Percentiles rank a stretch among this genome's conserved stretches.
Conservation (phyloP, 2,888 invertebrate species). For the Thelaira solivaga region DNA sequence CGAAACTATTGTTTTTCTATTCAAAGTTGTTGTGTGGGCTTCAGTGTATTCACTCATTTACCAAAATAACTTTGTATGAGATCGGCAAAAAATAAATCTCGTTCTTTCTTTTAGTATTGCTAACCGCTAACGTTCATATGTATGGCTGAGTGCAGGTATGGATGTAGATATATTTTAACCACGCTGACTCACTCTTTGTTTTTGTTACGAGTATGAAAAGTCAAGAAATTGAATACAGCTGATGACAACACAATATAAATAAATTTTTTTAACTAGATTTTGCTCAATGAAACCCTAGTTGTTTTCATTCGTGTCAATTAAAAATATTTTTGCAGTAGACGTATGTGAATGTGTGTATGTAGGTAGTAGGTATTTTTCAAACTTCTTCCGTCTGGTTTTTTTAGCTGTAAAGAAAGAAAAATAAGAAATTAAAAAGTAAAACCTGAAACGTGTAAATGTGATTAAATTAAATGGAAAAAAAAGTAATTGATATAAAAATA, state of each 20-base stretch:
- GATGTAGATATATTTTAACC: conserved; percentile 28
- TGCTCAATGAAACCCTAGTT: not conserved
- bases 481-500: no score
- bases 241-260: conserved; percentile 21
- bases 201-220: conserved; percentile 25
- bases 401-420: not conserved
- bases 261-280: not conserved
- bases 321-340: not conserved
- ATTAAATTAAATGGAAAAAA: no score
- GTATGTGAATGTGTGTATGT: no score
- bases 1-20: not conserved
- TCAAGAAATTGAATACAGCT: conserved; percentile 9
- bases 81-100: conserved; percentile 16
- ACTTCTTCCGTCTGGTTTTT: not conserved
- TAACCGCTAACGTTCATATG: no score
- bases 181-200: conserved; percentile 35
- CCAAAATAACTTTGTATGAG: conserved; percentile 22
- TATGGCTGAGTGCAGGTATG: no score
- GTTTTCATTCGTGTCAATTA: not conserved
- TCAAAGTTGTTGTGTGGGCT: conserved; percentile 39
- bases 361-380: not conserved
- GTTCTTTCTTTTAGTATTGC: not conserved
- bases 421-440: no score
- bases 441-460: no score
- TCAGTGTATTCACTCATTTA: conserved; percentile 3